Evolutionary conservation across 2,113 vertebrate species (phyloP), one percentile per base, ranked within the genome.

Genomic region (Dicentrarchus labrax): DNA sequence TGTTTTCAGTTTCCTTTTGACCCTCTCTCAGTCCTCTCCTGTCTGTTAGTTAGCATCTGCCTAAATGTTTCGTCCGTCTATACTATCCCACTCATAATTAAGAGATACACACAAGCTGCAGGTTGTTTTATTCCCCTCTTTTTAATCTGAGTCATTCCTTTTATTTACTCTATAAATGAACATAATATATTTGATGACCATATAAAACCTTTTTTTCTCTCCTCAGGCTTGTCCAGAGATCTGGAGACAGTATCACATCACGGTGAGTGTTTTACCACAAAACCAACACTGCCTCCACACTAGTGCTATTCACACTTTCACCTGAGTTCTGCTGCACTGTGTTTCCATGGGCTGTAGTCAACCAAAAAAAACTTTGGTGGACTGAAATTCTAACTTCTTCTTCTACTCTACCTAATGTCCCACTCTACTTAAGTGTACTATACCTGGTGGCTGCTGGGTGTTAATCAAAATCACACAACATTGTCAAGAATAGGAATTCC

Each of bases 181-280:
- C 3, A 17, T 50, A 9, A 6, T 48, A 4, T 50, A 41, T 59
- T 70, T 30, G 17, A 60, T 79, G 24, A 78, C 50, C 21, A 38
- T 50, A 16, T 43, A 3, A 71, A 39, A 0, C 76, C 47, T 70
- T 50, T 30, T 51, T 80, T 19, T 67, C 38, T 78, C 53, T 68
- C 56, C 43, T 38, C 95, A 99, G 98, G 96, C 94, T 92, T 99
- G 98, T 94, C 97, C 98, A 94, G 97, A 99, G 95, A 96, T 98
- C 95, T 99, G 98, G 98, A 98, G 98, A 94, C 98, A 99, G 96
- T 99, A 98, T 95, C 98, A 99, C 95, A 94, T 97, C 95, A 98
- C 98, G 69, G 98, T 99, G 96, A 99, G 98, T 91, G 12, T 62
- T 41, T 17, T 36, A 48, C n/a, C 24, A 72, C 47, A 76, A 77